phyloP scores from a whole-genome alignment of 2,113 vertebrate genomes.

The Salvelinus namaycush region DNA sequence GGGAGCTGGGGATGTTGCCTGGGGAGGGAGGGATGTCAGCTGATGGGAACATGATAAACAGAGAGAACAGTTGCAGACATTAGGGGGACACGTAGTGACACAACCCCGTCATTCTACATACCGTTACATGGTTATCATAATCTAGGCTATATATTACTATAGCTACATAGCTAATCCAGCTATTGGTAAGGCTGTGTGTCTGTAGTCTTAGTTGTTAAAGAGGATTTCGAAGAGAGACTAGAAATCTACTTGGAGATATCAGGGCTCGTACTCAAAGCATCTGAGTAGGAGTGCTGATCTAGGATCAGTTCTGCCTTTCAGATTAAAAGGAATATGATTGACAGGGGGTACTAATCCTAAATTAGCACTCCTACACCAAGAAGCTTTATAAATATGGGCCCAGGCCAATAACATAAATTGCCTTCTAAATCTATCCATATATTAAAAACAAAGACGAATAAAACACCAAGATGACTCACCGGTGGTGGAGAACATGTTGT shows the following conservation, averaged over 20 bases:
- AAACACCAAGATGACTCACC: slow-evolving; percentile 67
- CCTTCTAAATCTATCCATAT: background rate
- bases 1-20: slow-evolving; percentile 92
- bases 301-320: too few relatives aligned
- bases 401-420: too few relatives aligned
- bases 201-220: background rate
- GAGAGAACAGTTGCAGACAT: slow-evolving; percentile 49
- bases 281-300: too few relatives aligned
- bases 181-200: too few relatives aligned
- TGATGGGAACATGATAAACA: slow-evolving; percentile 59
- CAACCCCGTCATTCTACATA: slow-evolving; percentile 17
- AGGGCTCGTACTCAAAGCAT: background rate
- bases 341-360: too few relatives aligned
- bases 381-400: too few relatives aligned
- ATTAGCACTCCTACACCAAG: too few relatives aligned
- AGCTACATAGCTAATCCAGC: too few relatives aligned
- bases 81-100: slow-evolving; percentile 33
- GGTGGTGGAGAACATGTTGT: slow-evolving; percentile 96
- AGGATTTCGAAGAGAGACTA: background rate
- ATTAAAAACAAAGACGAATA: background rate
- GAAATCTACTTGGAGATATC: background rate
- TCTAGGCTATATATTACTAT: too few relatives aligned
- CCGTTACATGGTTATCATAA: background rate
- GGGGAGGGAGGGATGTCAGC: slow-evolving; percentile 93
- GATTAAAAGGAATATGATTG: too few relatives aligned